Evolutionary conservation across 2,797 vertebrate genomes (phyloP).

Genomic region (Hirundo rustica): DNA sequence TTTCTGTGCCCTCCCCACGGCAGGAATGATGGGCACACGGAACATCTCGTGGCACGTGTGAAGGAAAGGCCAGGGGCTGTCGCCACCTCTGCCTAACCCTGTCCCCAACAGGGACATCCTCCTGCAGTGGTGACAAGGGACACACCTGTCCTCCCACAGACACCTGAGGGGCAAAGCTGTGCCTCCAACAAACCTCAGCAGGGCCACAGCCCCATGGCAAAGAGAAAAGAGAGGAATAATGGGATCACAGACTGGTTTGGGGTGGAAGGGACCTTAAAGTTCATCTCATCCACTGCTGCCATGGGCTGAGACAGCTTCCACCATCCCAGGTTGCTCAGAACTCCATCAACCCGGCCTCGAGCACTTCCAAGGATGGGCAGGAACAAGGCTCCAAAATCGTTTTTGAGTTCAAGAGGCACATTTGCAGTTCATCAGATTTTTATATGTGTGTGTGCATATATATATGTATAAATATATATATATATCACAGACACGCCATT

Average conservation of each 20-base stretch:
- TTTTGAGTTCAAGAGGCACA: not conserved
- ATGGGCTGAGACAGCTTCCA: not conserved
- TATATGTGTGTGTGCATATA: rapidly evolving
- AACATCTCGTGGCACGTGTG: rapidly evolving
- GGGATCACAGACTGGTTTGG: not conserved
- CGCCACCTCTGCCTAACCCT: not conserved
- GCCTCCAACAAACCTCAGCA: not conserved
- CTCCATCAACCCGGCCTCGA: not conserved
- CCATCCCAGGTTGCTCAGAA: not conserved
- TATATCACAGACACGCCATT: not conserved
- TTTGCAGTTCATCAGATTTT: not conserved
- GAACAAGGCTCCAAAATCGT: not conserved
- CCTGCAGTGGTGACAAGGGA: not conserved
- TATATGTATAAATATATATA: not conserved
- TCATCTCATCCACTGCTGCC: not conserved
- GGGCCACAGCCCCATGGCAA: not conserved
- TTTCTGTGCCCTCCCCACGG: not conserved
- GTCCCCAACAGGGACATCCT: not conserved
- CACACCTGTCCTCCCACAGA: not conserved
- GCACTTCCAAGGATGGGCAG: not conserved
- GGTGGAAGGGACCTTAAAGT: not conserved
- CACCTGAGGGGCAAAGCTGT: not conserved
- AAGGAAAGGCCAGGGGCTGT: not conserved
- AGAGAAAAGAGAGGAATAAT: not conserved
- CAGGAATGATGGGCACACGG: rapidly evolving